These are phyloP conservation scores for Artibeus jamaicensis DNA, from an alignment of 2,797 vertebrate genomes.

Conservation along the genomic window DNA sequence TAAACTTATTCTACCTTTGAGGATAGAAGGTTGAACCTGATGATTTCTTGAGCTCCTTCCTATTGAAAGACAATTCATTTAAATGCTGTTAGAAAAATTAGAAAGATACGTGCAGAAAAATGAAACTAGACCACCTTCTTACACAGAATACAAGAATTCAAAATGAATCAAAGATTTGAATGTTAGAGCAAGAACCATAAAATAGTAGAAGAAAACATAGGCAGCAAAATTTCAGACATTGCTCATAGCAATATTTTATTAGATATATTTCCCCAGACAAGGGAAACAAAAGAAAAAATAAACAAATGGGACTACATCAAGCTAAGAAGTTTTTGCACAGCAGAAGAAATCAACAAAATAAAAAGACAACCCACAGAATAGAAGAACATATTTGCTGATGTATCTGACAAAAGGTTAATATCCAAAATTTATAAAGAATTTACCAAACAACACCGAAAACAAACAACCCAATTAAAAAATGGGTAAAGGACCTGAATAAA, in stretches of 20 bases:
- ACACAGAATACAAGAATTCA: background rate
- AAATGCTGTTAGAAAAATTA: background rate
- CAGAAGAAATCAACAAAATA: background rate
- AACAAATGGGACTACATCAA: background rate
- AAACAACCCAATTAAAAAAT: background rate
- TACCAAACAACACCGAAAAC: background rate
- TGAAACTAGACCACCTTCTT: background rate
- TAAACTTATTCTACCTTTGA: background rate
- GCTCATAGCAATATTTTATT: background rate
- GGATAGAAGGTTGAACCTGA: background rate
- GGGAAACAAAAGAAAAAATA: background rate
- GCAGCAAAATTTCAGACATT: background rate
- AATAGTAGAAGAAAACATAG: background rate
- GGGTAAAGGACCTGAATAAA: background rate
- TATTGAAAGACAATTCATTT: conserved; percentile 4
- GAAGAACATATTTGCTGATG: background rate
- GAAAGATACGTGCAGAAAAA: background rate
- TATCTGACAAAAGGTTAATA: background rate
- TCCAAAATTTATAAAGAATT: background rate
- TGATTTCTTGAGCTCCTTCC: conserved; percentile 12
- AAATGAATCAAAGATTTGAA: background rate
- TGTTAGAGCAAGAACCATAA: background rate
- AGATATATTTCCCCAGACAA: background rate
- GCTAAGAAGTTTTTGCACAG: background rate
- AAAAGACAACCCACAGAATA: background rate